Evolutionary conservation across 2,797 vertebrate genomes (phyloP).

Genomic region (Sebastes trivittatus): DNA sequence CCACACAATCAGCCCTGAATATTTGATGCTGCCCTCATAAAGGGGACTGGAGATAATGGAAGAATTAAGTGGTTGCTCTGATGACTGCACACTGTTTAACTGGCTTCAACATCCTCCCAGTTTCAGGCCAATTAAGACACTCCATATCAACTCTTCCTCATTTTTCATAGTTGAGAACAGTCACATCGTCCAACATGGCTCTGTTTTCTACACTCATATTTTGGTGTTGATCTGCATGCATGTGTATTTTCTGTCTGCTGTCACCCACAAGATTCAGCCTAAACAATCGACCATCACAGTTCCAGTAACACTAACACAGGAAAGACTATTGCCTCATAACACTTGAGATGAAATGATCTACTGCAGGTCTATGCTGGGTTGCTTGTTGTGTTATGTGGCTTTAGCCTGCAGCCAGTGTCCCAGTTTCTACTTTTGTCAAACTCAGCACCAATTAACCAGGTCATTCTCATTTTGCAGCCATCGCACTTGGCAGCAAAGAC

Average conservation of each 20-base stretch:
- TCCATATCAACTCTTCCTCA: not conserved
- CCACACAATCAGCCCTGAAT: conserved; percentile 66
- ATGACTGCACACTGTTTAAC: conserved; percentile 48
- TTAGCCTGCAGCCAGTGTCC: not conserved
- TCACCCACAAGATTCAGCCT: not conserved
- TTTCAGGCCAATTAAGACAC: conserved; percentile 5
- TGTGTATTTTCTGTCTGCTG: not conserved
- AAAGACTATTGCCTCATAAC: not conserved
- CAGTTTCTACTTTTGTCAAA: not conserved
- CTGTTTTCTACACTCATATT: not conserved
- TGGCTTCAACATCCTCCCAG: conserved; percentile 7
- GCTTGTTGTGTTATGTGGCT: not conserved
- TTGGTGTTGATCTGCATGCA: not conserved
- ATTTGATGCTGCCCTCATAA: conserved; percentile 74
- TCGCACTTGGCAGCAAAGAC: not conserved
- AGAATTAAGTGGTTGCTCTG: conserved; percentile 64
- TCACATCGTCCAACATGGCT: not conserved
- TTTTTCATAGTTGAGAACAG: not conserved
- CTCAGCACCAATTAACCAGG: not conserved
- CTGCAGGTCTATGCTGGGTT: not conserved
- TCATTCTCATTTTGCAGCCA: conserved; percentile 2
- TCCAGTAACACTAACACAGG: not conserved
- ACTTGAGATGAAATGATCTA: not conserved
- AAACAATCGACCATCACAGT: not conserved
- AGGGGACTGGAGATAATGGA: conserved; percentile 65